Evolutionary conservation across 2,888 invertebrate species (phyloP), one percentile per base, ranked within the genome.

Genomic region (Lasioglossum pauxillum): DNA sequence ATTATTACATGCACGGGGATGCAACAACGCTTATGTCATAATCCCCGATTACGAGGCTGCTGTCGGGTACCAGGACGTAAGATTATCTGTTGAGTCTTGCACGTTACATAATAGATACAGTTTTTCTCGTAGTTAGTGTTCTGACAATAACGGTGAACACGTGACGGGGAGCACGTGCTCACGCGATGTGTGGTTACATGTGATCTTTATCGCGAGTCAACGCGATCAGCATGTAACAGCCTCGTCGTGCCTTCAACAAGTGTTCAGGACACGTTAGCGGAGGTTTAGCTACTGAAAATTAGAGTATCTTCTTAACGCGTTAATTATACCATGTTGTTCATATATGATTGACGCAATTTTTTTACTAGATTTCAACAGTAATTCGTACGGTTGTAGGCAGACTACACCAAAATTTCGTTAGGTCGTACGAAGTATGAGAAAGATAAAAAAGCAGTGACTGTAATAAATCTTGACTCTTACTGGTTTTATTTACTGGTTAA

Each of bases 171-270:
- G 75, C 87, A 85, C 85, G 89, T 91, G 91, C 64, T 78, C 49
- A 44, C 69, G 46, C 77, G 73, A 76, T 77, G 78, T 72, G 23
- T 23, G 80, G 72, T 60, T 86, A 91, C 88, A 91, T 91, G 90
- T 75, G 78, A 87, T 82, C 80, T 83, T 84, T 84, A 78, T 86
- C 88, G 89, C 88, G 85, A 82, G 77, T 82, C 85, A 74, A 88
- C 71, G 38, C 73, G 75, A 78, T 87, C 69, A 64, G 77, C 82
- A 38, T 76, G 64, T 53, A 80, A 79, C 73, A 53, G 67, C 74
- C 41, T 35, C 73, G 7, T 41, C 74, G 75, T n/a, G 73, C 4
- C 23, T 27, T 19, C 35, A 64, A 41, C 67, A 41, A 72, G 41
- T 64, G 31, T 49, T 53, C 67, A 14, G 44, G 8, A 53, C 16